These are phyloP conservation scores for Ceyx melanurus DNA, from an alignment of 2,113 vertebrate genomes.

Conservation along the genomic window DNA sequence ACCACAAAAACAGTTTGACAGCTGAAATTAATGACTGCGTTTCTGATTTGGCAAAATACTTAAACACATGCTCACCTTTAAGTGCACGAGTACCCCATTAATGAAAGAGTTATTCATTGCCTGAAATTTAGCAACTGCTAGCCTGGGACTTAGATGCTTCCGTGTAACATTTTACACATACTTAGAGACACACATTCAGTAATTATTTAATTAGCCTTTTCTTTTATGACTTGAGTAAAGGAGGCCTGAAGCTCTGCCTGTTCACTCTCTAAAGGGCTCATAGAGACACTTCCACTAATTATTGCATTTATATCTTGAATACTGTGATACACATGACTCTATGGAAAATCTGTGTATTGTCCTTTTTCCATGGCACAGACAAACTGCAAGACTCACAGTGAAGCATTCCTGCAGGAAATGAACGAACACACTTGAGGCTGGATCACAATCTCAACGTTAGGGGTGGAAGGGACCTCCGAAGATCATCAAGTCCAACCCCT, in stretches of 20 bases:
- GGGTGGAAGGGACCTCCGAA: no score
- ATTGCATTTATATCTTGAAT: neutral
- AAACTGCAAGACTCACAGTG: neutral
- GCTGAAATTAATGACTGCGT: slow-evolving; percentile 55
- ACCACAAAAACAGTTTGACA: slow-evolving; percentile 55
- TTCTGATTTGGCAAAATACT: slow-evolving; percentile 12
- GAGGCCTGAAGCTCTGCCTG: neutral
- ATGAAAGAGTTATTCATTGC: neutral
- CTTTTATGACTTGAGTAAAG: neutral
- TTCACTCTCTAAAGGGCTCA: neutral
- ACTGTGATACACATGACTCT: neutral
- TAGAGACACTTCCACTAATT: neutral
- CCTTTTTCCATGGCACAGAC: rapidly evolving
- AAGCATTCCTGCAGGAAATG: neutral
- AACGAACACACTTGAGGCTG: neutral
- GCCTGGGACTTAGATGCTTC: slow-evolving; percentile 7
- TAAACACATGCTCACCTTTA: neutral
- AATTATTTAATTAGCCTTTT: slow-evolving; percentile 23
- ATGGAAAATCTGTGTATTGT: neutral
- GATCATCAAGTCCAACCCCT: no score
- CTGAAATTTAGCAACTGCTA: neutral
- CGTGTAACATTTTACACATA: slow-evolving; percentile 41
- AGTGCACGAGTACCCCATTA: neutral
- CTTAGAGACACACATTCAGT: slow-evolving; percentile 10
- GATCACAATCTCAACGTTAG: neutral